Conservation (phyloP, 2,888 invertebrate genomes). For the Morpho helenor region DNA sequence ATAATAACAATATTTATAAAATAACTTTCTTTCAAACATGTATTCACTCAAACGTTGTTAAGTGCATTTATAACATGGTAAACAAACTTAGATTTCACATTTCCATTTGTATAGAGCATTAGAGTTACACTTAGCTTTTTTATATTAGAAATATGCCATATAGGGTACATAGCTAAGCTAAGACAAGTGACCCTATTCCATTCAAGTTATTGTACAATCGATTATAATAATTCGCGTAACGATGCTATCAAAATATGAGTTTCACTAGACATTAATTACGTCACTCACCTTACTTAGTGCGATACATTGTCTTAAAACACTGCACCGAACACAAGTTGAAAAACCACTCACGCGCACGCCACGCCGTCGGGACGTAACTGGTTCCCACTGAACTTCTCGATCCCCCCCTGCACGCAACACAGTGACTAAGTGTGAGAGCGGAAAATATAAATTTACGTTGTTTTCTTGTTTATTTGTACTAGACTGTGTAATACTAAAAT, state of each 20-base stretch:
- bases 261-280: conserved; percentile 7
- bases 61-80: too few relatives aligned
- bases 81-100: too few relatives aligned
- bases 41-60: too few relatives aligned
- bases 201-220: too few relatives aligned
- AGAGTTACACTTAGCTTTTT: too few relatives aligned
- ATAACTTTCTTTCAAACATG: too few relatives aligned
- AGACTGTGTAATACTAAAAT: too few relatives aligned
- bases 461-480: not conserved
- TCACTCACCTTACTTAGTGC: conserved; percentile 30
- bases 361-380: conserved; percentile 30
- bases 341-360: conserved; percentile 29
- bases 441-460: conserved; percentile 5
- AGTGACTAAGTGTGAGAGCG: conserved; percentile 23
- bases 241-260: conserved; percentile 6
- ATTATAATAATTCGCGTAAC: not conserved
- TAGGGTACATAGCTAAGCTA: too few relatives aligned
- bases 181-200: too few relatives aligned
- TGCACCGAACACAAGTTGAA: conserved; percentile 16
- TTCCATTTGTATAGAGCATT: too few relatives aligned
- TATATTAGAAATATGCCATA: too few relatives aligned
- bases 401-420: conserved; percentile 28
- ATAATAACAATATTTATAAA: too few relatives aligned
- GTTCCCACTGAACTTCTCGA: conserved; percentile 31
- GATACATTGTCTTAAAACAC: conserved; percentile 31